Conservation (phyloP, 2,888 invertebrate species). For the Rugalucina vietnamica region DNA sequence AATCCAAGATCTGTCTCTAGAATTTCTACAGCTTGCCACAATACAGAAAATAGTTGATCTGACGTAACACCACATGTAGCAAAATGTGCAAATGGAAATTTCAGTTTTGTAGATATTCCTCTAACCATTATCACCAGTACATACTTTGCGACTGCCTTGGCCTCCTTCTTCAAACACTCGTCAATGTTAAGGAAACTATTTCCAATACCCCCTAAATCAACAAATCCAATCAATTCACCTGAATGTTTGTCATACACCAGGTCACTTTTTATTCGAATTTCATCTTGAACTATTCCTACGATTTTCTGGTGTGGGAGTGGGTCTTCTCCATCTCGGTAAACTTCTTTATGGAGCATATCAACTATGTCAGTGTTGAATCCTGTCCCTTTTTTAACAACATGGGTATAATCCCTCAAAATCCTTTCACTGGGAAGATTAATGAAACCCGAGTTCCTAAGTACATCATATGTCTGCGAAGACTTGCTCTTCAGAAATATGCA, state of each 20-base stretch:
- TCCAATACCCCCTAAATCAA: slow-evolving; percentile 28
- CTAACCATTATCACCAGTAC: slow-evolving; percentile 50
- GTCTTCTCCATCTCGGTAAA: neutral
- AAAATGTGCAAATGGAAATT: slow-evolving; percentile 57
- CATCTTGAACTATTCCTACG: slow-evolving; percentile 39
- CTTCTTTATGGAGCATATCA: neutral
- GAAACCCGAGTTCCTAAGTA: slow-evolving; percentile 27
- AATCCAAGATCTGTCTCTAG: slow-evolving; percentile 43
- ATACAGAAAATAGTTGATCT: slow-evolving; percentile 55
- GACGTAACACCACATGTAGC: slow-evolving; percentile 48
- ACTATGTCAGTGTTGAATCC: neutral
- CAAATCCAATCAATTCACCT: slow-evolving; percentile 57
- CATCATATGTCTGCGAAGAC: slow-evolving; percentile 32
- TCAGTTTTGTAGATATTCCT: slow-evolving; percentile 33
- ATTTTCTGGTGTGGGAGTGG: neutral
- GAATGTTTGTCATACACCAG: slow-evolving; percentile 57
- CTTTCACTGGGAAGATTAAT: slow-evolving; percentile 10
- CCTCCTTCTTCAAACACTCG: neutral
- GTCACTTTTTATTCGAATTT: slow-evolving; percentile 56
- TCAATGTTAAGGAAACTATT: neutral
- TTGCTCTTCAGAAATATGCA: slow-evolving; percentile 31
- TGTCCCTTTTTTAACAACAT: neutral
- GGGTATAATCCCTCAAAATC: slow-evolving; percentile 21
- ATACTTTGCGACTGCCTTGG: slow-evolving; percentile 30
- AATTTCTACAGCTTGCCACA: slow-evolving; percentile 56